Conservation (phyloP, 2,797 vertebrate genomes). For the Hephaestus fuliginosus region DNA sequence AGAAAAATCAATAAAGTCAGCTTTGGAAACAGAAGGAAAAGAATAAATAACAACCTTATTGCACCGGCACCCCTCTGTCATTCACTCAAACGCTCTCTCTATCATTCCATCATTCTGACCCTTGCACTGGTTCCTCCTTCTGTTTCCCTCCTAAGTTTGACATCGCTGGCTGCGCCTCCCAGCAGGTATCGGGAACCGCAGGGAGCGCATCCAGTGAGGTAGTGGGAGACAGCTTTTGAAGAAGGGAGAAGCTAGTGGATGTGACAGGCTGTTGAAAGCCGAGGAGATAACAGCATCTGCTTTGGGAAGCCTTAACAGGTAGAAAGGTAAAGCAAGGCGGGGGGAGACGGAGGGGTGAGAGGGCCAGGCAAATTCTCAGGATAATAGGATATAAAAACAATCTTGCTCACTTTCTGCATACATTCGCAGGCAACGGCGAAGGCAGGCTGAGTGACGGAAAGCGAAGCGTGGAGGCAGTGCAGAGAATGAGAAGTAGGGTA, state of each 20-base stretch:
- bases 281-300: constrained; percentile 78
- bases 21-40: constrained; percentile 63
- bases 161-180: constrained; percentile 67
- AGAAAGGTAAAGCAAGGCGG: constrained; percentile 58
- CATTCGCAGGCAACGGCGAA: constrained; percentile 49
- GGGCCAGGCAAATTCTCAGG: constrained; percentile 65
- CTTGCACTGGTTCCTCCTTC: constrained; percentile 47
- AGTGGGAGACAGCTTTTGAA: constrained; percentile 74
- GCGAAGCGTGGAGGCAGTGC: constrained; percentile 44
- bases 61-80: constrained; percentile 62
- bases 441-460: constrained; percentile 64
- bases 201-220: constrained; percentile 70
- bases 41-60: constrained; percentile 66
- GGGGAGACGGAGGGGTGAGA: constrained; percentile 43
- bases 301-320: constrained; percentile 73
- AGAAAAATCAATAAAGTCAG: constrained; percentile 78
- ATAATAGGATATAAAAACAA: constrained; percentile 77
- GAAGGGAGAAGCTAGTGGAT: constrained; percentile 73
- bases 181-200: constrained; percentile 65
- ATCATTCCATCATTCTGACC: constrained; percentile 70
- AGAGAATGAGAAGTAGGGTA: constrained; percentile 69
- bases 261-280: constrained; percentile 83
- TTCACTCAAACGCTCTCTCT: constrained; percentile 59
- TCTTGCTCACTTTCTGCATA: constrained; percentile 59
- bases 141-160: constrained; percentile 60